Evolutionary conservation across 92 coral and sea anemone species (phyloP), one percentile per base, ranked within the genome.

Genomic region (Porites divaricata): DNA sequence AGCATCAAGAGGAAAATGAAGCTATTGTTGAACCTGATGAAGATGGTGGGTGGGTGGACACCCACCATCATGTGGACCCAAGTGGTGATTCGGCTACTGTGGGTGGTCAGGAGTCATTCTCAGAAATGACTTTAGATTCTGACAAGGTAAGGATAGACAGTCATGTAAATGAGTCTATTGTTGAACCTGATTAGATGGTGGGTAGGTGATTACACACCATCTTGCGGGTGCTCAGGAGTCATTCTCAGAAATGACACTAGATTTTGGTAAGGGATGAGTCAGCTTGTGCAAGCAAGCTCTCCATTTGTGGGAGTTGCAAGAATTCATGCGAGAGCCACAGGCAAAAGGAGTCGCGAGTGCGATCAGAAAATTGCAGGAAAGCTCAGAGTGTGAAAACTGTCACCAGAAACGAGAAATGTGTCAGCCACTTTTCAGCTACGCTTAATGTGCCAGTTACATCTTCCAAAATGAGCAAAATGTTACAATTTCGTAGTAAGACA

Each of bases 1-100:
- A 97, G 70, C 98, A 97, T 57, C 96, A 95, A 58, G 97, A 95
- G 57, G 98, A 97, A 65, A 95, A 97, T 83, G 99, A 97, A 81
- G 98, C 98, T 45, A 97, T 97, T 76, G 99, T 97, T 24, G 99
- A 97, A 77, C 98, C 95, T 19, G 98, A 95, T 86, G 99, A 97
- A 84, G 99, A 97, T 76, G 99, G 99, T 25, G 99, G 99, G 1
- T 97, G 99, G 99, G 99, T 97, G 21, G 98, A 95, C 89, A 97
- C 99, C 17, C 99, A 97, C 54, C 98, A 97, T 52, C 92, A 88
- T 81, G 98, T 95, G 10, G 96, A 93, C 57, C 88, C 97, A 25
- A 93, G 95, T 73, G 98, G 95, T 73, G 92, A 88, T 63, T 90
- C 91, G 82, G 79, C 91, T 50, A 89, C 76, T 8, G 70, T 92